Evolutionary conservation across 2,797 vertebrate genomes (phyloP).

Genomic region (Hoplostethus mediterraneus): DNA sequence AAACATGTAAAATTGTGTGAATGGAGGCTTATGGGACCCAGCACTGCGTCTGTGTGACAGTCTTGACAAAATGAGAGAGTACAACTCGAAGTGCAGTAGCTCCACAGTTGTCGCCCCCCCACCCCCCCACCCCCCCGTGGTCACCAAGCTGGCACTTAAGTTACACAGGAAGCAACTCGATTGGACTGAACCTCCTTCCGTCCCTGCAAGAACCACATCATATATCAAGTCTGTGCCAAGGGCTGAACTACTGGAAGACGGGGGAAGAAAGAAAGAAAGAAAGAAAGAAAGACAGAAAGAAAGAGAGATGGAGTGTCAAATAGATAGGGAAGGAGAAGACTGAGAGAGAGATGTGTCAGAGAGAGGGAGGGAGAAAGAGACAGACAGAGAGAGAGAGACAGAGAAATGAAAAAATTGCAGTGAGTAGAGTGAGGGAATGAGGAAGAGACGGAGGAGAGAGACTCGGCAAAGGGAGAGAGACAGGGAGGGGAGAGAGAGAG

Average conservation of each 20-base stretch:
- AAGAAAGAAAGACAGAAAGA: conserved; percentile 8
- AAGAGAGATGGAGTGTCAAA: conserved; percentile 17
- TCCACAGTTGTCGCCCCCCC: conserved; percentile 37
- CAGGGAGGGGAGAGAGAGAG: conserved; percentile 16
- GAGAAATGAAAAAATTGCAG: conserved; percentile 30
- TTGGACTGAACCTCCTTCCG: conserved; percentile 65
- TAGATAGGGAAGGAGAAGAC: conserved; percentile 4
- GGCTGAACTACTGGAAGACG: conserved; percentile 17
- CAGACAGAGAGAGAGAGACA: conserved; percentile 21
- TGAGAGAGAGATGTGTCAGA: conserved; percentile 8
- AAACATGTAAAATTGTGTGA: neutral
- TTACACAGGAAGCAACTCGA: conserved; percentile 65
- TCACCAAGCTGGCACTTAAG: conserved; percentile 73
- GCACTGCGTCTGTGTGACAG: conserved; percentile 22
- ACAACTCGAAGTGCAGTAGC: conserved; percentile 20
- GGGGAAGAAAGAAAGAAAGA: conserved; percentile 1
- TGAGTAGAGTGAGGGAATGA: conserved; percentile 56
- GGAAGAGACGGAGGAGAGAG: conserved; percentile 49
- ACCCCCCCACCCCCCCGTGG: conserved; percentile 49
- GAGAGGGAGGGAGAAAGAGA: conserved; percentile 3
- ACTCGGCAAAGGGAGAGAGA: conserved; percentile 27
- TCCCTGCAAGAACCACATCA: conserved; percentile 70
- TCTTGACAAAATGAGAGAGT: conserved; percentile 54
- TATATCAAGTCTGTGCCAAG: conserved; percentile 24
- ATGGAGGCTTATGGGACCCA: neutral